Evolutionary conservation across 2,888 invertebrate species (phyloP).

Genomic region (Caenorhabditis japonica): DNA sequence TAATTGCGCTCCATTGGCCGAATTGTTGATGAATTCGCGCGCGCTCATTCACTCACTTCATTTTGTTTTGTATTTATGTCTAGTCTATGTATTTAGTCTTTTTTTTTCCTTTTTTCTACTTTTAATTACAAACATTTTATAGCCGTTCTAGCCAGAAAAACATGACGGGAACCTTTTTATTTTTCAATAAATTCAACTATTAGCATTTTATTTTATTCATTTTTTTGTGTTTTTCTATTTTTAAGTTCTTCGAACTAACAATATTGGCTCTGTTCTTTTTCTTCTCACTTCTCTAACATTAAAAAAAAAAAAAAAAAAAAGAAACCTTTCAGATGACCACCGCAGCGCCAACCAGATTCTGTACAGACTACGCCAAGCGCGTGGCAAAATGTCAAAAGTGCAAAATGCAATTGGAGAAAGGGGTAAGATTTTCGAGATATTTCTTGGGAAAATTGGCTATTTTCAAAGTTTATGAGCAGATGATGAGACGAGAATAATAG

Average conservation of each 20-base stretch:
- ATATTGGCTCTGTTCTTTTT: neutral
- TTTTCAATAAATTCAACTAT: neutral
- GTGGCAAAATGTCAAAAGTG: slow-evolving; percentile 90
- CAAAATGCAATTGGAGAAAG: slow-evolving; percentile 80
- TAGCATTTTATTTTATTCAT: neutral
- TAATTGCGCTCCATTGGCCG: slow-evolving; percentile 8
- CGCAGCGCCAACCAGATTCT: slow-evolving; percentile 78
- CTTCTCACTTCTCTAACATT: neutral
- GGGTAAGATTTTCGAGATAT: slow-evolving; percentile 33
- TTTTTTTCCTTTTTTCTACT: neutral
- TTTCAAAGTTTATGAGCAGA: too few relatives aligned
- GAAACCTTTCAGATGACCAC: slow-evolving; percentile 47
- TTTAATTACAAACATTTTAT: too few relatives aligned
- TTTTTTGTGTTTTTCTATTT: too few relatives aligned
- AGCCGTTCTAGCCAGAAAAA: slow-evolving; percentile 37
- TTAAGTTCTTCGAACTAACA: neutral
- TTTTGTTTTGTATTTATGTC: neutral
- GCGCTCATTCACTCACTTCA: neutral
- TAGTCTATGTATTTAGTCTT: slow-evolving; percentile 10
- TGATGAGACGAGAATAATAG: too few relatives aligned
- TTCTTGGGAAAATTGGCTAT: too few relatives aligned
- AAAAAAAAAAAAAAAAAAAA: too few relatives aligned
- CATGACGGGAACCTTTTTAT: slow-evolving; percentile 16
- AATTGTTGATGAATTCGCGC: slow-evolving; percentile 23
- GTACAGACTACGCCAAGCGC: slow-evolving; percentile 86